Evolutionary conservation across 2,113 vertebrate genomes (phyloP).

Genomic region (Cyanoramphus novaezelandiae): DNA sequence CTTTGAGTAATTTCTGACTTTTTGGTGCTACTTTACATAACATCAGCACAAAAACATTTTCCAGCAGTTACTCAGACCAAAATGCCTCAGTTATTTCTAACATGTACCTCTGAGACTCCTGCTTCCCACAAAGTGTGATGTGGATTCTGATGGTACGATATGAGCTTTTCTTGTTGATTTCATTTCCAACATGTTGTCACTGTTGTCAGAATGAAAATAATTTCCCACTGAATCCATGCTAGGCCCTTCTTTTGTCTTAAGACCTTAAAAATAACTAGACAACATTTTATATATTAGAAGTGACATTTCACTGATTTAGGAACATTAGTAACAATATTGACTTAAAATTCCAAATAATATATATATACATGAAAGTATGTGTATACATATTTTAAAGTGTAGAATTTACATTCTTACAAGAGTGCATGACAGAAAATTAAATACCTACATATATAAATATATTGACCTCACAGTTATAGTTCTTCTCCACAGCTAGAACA

Average conservation of each 20-base stretch:
- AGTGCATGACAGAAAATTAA: not conserved
- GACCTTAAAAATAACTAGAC: not conserved
- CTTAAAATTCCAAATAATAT: not conserved
- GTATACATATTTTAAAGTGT: not conserved
- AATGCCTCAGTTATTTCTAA: not conserved
- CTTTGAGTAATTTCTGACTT: not conserved
- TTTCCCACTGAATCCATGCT: not conserved
- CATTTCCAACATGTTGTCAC: not conserved
- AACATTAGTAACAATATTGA: not conserved
- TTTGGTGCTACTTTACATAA: not conserved
- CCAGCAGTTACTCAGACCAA: not conserved
- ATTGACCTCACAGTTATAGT: not conserved
- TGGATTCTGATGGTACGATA: not conserved
- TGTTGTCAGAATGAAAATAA: not conserved
- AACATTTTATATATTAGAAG: not conserved
- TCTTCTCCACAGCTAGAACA: not conserved
- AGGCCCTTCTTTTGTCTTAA: not conserved
- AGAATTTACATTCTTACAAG: not conserved
- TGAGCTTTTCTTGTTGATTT: not conserved
- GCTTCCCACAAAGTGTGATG: not conserved
- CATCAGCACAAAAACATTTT: not conserved
- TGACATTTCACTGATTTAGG: not conserved
- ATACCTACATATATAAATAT: not conserved
- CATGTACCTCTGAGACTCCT: not conserved
- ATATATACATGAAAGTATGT: fast-evolving